Evolutionary conservation across 1,140 invertebrate species (phyloP), one percentile per base, ranked within the genome.

Genomic region (Drosophila aff.): DNA sequence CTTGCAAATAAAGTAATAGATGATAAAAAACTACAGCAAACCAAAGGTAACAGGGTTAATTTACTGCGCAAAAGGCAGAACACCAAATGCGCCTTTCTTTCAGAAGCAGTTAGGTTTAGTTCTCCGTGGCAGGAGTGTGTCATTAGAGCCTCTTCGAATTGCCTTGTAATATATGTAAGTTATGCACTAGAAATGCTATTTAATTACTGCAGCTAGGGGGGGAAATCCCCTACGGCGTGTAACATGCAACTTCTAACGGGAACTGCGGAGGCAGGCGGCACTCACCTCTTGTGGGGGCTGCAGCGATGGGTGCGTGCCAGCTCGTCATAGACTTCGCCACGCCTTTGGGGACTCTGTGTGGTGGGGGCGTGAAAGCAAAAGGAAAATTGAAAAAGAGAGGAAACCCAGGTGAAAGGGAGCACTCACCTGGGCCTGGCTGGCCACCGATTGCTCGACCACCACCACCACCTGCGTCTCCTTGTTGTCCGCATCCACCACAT

Each of bases 271-370:
- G 18, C n/a, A 62, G 26, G 33, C 50, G 26, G 33, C 50, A 69
- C 65, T 76, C 57, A 92, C 82, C 77, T 92, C 23, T 92, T 92
- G 52, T 92, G 90, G 59, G 92, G 92, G 68, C 92, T 92, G 57
- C 92, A 82, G 46, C 92, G 87, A 74, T 92, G 92, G 60, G 85
- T 80, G 59, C 92, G 91, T 44, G 79, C 55, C 49, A 92, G 58
- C 13, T 93, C 92, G 55, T 93, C 92, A 43, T 85, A 93, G 26
- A 91, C 82, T 60, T 93, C 92, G n/a, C 73, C 77, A 53, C 92
- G 82, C 7, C 92, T 81, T 46, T 92, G 92, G 40, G 92, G 92
- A 71, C 92, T 93, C 92, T 93, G 47, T 93, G 47, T 8, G 23
- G 47, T 11, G 23, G 46, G 8, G 46, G 3, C n/a, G 16, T 1